Evolutionary conservation across 2,113 vertebrate genomes (phyloP).

Genomic region (Cyprinodon tularosa): DNA sequence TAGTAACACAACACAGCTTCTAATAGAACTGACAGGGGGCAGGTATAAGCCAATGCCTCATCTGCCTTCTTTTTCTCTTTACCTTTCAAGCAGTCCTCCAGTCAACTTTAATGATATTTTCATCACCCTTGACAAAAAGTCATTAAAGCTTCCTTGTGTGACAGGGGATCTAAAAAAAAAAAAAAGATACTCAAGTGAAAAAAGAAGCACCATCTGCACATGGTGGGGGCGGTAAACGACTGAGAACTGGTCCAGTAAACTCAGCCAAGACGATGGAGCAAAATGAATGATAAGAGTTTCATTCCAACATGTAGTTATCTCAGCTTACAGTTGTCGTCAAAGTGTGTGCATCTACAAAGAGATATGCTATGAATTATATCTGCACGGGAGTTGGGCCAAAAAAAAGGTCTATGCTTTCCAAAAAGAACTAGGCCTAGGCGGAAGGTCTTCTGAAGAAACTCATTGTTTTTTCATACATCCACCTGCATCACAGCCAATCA

Average conservation of each 20-base stretch:
- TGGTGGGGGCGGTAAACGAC: not conserved
- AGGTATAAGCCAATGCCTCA: not conserved
- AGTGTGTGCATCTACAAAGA: too few species aligned
- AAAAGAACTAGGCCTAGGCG: too few species aligned
- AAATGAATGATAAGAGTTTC: not conserved
- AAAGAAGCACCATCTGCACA: not conserved
- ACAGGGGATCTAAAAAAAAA: not conserved
- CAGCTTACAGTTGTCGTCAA: too few species aligned
- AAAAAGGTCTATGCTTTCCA: too few species aligned
- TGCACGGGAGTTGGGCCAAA: too few species aligned
- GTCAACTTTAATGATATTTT: not conserved
- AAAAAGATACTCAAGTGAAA: not conserved
- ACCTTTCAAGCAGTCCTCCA: not conserved
- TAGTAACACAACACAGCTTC: not conserved
- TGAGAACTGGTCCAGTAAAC: not conserved
- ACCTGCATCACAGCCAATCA: too few species aligned
- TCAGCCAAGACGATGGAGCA: not conserved
- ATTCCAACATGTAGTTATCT: too few species aligned
- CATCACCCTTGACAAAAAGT: not conserved
- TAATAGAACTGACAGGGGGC: not conserved
- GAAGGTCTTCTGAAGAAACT: too few species aligned
- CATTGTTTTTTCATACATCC: too few species aligned
- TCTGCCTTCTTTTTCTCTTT: not conserved
- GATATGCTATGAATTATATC: too few species aligned
- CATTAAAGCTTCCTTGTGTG: not conserved